These are phyloP conservation scores for Diplogasteroides magnus DNA, from an alignment of 1,140 invertebrate genomes.

Conservation along the genomic window DNA sequence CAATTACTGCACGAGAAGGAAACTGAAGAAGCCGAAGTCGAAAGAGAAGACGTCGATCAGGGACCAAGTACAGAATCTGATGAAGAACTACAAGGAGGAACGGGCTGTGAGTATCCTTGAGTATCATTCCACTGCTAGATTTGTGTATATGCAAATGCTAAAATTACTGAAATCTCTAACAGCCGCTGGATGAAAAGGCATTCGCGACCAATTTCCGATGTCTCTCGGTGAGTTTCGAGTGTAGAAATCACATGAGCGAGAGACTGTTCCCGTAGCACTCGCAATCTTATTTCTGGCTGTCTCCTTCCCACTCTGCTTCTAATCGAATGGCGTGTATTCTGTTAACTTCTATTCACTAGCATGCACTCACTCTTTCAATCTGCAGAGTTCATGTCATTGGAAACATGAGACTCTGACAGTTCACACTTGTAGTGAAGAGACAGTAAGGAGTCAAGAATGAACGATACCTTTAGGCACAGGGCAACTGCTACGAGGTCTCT, in stretches of 20 bases:
- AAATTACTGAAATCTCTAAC: background rate
- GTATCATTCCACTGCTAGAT: no score
- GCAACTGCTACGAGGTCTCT: constrained; percentile 13
- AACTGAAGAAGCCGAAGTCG: constrained; percentile 26
- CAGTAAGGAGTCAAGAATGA: no score
- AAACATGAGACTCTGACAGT: background rate
- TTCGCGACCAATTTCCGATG: background rate
- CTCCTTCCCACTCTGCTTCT: background rate
- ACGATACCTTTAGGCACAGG: constrained; percentile 10
- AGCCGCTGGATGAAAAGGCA: background rate
- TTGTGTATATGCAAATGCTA: background rate
- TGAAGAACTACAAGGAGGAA: constrained; percentile 28
- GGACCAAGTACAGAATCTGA: constrained; percentile 37
- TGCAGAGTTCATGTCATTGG: constrained; percentile 9
- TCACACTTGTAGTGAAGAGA: background rate
- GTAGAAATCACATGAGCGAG: background rate
- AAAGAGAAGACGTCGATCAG: constrained; percentile 14
- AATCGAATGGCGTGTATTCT: background rate
- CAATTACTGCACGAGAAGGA: constrained; percentile 44
- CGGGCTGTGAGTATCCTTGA: constrained; percentile 6
- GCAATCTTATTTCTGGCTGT: background rate
- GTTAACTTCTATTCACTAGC: background rate
- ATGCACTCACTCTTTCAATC: background rate
- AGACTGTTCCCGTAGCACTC: background rate
- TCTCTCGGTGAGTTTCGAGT: background rate